Percentiles rank a stretch among this genome's conserved stretches.
phyloP scores from a whole-genome alignment of 2,797 vertebrate genomes.

The Tapirus indicus region DNA sequence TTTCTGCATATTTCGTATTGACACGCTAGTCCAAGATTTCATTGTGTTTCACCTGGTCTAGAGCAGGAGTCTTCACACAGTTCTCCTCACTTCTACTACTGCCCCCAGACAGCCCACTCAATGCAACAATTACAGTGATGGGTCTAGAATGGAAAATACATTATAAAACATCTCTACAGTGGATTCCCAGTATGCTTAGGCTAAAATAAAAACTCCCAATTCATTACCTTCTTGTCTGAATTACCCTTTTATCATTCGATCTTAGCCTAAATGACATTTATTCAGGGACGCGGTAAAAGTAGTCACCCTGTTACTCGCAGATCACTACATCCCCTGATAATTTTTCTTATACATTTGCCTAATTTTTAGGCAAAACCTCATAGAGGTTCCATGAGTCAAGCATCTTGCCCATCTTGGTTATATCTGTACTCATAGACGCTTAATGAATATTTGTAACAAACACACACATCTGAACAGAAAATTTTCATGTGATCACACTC shows the following conservation, averaged over 20 bases:
- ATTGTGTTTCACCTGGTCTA: not conserved
- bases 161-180: not conserved
- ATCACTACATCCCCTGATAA: not conserved
- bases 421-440: not conserved
- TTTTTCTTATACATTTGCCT: not conserved
- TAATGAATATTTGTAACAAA: not conserved
- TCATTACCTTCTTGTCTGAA: not conserved
- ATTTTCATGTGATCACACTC: not conserved
- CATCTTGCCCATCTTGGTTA: not conserved
- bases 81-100: not conserved
- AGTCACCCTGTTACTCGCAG: not conserved
- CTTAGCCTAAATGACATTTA: not conserved
- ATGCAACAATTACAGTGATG: not conserved
- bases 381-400: not conserved
- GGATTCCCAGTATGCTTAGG: not conserved
- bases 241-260: not conserved
- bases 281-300: not conserved
- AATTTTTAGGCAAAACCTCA: no score
- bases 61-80: not conserved
- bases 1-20: not conserved
- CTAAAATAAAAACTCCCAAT: not conserved
- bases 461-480: not conserved
- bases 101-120: not conserved
- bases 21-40: not conserved
- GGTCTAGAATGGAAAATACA: not conserved